Evolutionary conservation across 2,113 vertebrate genomes (phyloP), one percentile per base, ranked within the genome.

Genomic region (Phoxinus phoxinus): DNA sequence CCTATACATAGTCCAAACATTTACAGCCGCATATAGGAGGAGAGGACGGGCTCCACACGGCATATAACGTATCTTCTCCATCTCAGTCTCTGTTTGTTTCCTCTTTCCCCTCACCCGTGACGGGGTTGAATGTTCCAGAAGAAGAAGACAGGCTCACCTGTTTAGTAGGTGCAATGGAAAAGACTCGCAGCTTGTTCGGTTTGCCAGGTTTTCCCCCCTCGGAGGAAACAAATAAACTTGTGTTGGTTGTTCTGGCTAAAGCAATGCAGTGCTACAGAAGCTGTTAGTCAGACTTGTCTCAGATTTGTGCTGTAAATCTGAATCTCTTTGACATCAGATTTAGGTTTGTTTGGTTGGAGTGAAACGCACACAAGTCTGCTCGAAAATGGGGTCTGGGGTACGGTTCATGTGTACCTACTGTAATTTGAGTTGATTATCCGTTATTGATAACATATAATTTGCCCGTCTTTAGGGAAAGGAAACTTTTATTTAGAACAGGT

Each of bases 1-100:
- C 88, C 87, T 92, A 95, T 91, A 93, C 87, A 92, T 91, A 94
- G 94, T 88, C 91, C 84, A 89, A 89, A 78, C 92, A 93, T 93
- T 91, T 89, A 93, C 91, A 86, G 86, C 91, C 90, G 56, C 94
- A 91, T 94, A 94, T 92, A 93, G 92, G 93, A 89, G 84, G 84
- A 88, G 88, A 86, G 92, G 88, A 86, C 86, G 69, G 87, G 84
- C 91, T 86, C 78, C 85, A 85, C 11, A 89, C 87, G 85, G 90
- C 89, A 86, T 88, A 91, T 88, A 91, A 93, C 93, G 90, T 89
- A 84, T 46, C 76, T 85, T 88, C 87, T 77, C 53, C 83, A 89
- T 87, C 91, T 92, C 90, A 69, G 87, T 72, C 37, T 75, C 67
- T 73, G 53, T 82, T 69, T 67, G 41, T 78, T 76, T 56, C 72